These are phyloP conservation scores for Drosophila nikananu DNA, from an alignment of 1,140 invertebrate genomes.

Conservation along the genomic window DNA sequence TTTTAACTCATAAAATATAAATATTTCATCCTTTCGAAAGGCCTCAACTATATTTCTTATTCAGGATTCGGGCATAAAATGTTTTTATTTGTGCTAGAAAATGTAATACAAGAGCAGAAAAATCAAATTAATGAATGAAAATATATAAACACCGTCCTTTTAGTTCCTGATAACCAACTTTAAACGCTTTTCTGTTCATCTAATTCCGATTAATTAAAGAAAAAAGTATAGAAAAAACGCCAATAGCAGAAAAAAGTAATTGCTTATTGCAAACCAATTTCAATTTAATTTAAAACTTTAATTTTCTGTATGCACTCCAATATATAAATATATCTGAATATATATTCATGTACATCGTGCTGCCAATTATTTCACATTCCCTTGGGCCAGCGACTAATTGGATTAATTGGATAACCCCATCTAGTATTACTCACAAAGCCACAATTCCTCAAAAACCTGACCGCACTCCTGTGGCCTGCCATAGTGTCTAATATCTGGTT, in stretches of 20 bases:
- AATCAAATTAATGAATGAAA: not conserved
- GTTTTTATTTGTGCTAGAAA: not conserved
- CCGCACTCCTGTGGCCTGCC: conserved; percentile 12
- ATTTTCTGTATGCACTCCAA: not conserved
- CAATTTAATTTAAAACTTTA: conserved; percentile 11
- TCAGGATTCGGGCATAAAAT: not conserved
- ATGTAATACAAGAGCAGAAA: not conserved
- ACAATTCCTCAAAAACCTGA: conserved; percentile 22
- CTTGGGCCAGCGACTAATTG: conserved; percentile 30
- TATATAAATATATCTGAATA: not conserved
- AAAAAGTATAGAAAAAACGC: not conserved
- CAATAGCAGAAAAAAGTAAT: not conserved
- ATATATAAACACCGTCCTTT: not conserved
- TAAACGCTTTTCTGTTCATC: no score
- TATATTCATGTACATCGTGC: not conserved
- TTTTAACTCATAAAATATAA: conserved; percentile 9
- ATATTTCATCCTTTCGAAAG: not conserved
- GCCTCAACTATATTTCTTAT: conserved; percentile 2
- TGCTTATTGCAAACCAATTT: conserved; percentile 1
- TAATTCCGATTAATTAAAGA: not conserved
- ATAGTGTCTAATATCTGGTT: conserved; percentile 4
- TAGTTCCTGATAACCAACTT: not conserved
- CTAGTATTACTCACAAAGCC: conserved; percentile 24
- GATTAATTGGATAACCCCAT: conserved; percentile 40
- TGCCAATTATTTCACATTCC: conserved; percentile 22